These are phyloP conservation scores for Neomonachus schauinslandi DNA, from an alignment of 2,113 vertebrate species.

Conservation along the genomic window DNA sequence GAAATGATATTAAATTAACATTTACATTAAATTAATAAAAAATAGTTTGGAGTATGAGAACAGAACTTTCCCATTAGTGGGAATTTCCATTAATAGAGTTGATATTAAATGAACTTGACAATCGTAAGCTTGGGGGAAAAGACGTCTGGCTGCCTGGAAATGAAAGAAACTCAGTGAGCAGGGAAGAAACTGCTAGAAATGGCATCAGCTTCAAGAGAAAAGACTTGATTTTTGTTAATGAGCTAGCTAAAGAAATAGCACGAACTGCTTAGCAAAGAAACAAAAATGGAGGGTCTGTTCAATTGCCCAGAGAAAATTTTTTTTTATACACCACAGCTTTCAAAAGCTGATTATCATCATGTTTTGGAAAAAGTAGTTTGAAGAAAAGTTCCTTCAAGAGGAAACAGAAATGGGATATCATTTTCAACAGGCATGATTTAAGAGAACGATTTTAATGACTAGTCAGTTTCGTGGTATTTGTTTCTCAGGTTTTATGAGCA, in stretches of 20 bases:
- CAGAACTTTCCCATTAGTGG: constrained; percentile 65
- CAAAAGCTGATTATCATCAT: not conserved
- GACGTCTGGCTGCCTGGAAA: constrained; percentile 42
- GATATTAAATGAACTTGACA: constrained; percentile 59
- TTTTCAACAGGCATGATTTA: not conserved
- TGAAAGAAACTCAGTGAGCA: not conserved
- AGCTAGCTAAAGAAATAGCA: not conserved
- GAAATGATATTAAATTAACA: constrained; percentile 77
- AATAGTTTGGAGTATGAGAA: constrained; percentile 63
- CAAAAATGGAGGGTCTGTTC: not conserved
- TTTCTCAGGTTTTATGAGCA: not conserved
- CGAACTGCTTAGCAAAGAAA: not conserved
- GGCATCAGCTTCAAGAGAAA: not conserved
- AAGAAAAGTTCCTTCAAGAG: not conserved
- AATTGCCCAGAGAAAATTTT: not conserved
- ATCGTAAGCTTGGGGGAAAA: constrained; percentile 17
- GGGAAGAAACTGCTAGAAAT: not conserved
- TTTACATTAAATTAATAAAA: constrained; percentile 76
- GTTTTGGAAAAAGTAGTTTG: not conserved
- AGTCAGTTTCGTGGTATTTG: not conserved
- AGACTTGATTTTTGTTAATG: not conserved
- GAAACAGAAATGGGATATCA: not conserved
- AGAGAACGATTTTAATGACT: not conserved
- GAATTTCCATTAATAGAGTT: constrained; percentile 69
- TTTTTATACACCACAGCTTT: not conserved